Evolutionary conservation across 2,113 vertebrate genomes (phyloP).

Genomic region (Podarcis muralis): DNA sequence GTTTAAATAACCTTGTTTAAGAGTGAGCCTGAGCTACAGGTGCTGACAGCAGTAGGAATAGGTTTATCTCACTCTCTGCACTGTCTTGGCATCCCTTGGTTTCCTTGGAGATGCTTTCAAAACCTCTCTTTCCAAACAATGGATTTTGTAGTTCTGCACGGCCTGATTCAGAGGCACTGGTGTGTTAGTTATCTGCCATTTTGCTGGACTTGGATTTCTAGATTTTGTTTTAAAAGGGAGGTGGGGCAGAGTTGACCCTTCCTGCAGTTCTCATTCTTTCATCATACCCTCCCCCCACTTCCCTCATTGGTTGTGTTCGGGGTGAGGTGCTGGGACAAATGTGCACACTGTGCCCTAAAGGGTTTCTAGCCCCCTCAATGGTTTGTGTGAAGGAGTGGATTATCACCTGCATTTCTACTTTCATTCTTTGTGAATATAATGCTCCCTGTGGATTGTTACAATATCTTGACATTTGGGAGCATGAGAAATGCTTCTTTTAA

Average conservation of each 20-base stretch:
- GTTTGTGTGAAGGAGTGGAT: neutral
- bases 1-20: neutral
- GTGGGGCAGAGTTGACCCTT: too few species aligned
- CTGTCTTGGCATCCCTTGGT: neutral
- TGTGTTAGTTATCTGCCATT: neutral
- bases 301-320: neutral
- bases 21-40: neutral
- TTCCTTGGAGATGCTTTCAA: neutral
- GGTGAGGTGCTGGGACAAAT: neutral
- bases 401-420: neutral
- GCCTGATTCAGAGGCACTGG: neutral
- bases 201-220: neutral
- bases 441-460: neutral
- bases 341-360: neutral
- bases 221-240: neutral
- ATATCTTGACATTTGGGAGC: neutral
- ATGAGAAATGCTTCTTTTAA: neutral
- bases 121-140: neutral
- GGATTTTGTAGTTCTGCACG: neutral
- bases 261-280: neutral
- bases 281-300: neutral
- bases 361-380: neutral
- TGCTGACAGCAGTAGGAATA: neutral
- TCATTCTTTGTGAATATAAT: neutral
- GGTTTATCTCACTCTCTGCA: neutral